Evolutionary conservation across 2,888 invertebrate species (phyloP).

Genomic region (Nemoura dubitans): DNA sequence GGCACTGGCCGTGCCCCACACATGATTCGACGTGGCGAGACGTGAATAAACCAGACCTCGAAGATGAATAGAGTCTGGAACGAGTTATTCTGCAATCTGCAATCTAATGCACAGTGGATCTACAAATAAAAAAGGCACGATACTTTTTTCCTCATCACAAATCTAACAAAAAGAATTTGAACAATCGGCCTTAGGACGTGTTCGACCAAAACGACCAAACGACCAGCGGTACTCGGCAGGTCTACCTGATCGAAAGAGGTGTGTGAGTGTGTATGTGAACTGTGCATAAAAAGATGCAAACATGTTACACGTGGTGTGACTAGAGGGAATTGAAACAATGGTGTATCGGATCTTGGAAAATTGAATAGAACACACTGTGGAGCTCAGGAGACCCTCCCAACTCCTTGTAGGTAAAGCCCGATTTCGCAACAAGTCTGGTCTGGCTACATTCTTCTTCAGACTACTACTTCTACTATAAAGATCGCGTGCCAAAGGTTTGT

Average conservation of each 20-base stretch:
- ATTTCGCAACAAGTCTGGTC: neutral
- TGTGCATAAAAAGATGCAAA: neutral
- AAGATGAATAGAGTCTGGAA: neutral
- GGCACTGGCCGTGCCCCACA: no score
- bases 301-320: neutral
- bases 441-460: neutral
- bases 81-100: neutral
- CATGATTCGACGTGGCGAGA: no score
- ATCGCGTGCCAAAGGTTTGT: neutral
- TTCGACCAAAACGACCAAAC: no score
- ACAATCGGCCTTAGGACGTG: neutral
- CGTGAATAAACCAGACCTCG: no score
- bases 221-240: neutral
- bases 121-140: neutral
- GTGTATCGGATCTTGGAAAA: neutral
- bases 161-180: neutral
- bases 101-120: neutral
- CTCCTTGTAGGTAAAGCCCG: neutral
- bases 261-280: neutral
- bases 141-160: neutral
- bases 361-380: neutral
- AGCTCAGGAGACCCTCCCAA: neutral
- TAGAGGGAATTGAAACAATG: neutral
- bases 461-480: neutral
- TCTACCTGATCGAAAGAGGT: neutral